Conservation (phyloP, 2,888 invertebrate genomes). For the Norana najaformis region DNA sequence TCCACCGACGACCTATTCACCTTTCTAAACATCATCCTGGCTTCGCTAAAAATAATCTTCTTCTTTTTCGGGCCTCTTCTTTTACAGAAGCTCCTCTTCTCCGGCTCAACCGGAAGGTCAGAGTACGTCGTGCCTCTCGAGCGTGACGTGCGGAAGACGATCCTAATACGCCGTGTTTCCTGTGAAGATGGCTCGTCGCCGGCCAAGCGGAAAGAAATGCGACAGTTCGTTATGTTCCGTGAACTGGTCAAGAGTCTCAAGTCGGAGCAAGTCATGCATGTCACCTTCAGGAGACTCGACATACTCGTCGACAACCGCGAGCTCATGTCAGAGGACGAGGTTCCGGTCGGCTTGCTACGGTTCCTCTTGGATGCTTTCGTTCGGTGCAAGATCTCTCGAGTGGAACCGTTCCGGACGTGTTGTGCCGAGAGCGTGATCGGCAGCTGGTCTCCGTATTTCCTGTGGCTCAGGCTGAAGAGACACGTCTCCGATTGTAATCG, state of each 20-base stretch:
- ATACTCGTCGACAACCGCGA: slow-evolving; percentile 41
- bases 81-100: slow-evolving; percentile 52
- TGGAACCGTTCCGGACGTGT: slow-evolving; percentile 45
- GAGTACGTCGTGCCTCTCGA: slow-evolving; percentile 48
- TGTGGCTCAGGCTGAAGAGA: slow-evolving; percentile 40
- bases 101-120: slow-evolving; percentile 52
- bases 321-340: slow-evolving; percentile 42
- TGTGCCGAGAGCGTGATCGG: slow-evolving; percentile 45
- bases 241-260: slow-evolving; percentile 41
- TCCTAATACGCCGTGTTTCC: slow-evolving; percentile 42
- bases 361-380: slow-evolving; percentile 42
- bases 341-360: slow-evolving; percentile 43
- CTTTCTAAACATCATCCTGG: slow-evolving; percentile 52
- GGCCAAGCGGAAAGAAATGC: slow-evolving; percentile 31
- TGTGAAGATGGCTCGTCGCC: too few species aligned
- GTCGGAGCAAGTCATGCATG: slow-evolving; percentile 42
- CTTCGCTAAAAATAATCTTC: slow-evolving; percentile 51
- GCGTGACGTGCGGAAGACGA: slow-evolving; percentile 40
- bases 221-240: slow-evolving; percentile 42
- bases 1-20: slow-evolving; percentile 52
- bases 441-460: slow-evolving; percentile 44
- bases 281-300: slow-evolving; percentile 41
- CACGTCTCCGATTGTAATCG: slow-evolving; percentile 41
- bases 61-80: slow-evolving; percentile 55
- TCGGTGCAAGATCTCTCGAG: slow-evolving; percentile 36